Base-by-base conservation (phyloP, 2,888 invertebrate genomes). In the Zeuzera pyrina region DNA sequence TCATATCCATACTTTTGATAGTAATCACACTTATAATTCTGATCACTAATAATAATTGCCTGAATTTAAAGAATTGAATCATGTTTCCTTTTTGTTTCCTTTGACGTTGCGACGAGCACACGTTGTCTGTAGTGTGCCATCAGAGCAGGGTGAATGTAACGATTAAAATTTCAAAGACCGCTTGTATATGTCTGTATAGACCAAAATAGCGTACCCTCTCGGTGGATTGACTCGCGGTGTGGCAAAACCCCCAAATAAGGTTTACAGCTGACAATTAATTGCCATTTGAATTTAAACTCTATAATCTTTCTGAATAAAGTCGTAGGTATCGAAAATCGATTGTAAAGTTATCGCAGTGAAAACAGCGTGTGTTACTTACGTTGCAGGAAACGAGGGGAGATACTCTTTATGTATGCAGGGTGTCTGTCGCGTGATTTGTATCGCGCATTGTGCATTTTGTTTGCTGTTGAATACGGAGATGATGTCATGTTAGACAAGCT, bases 81-180 rank as follows among this genome's bases (percentile, higher is more conserved):
- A n/a, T n/a, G n/a, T n/a, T n/a, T n/a, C n/a, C n/a, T n/a, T n/a
- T n/a, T n/a, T n/a, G n/a, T n/a, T n/a, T n/a, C n/a, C n/a, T n/a
- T n/a, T n/a, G n/a, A n/a, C n/a, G n/a, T n/a, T n/a, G n/a, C n/a
- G n/a, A n/a, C n/a, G n/a, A n/a, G n/a, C n/a, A 57, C 60, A 57
- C 54, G 42, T 49, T 50, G 60, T 55, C 67, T 62, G 66, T 46
- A 63, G 65, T 68, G 69, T 68, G 66, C 70, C 69, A 73, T 68
- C 59, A 58, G 64, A 59, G 51, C 65, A 65, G 76, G 74, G 81
- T 79, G 79, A 79, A 79, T 72, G 81, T 71, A 71, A 72, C 81
- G 65, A 79, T 81, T 78, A 81, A 81, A 81, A 77, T 79, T 81
- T 79, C 73, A 79, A 79, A 77, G 69, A 74, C 62, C 66, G 69